Evolutionary conservation across 2,113 vertebrate species (phyloP).

Genomic region (Catharus minimus): DNA sequence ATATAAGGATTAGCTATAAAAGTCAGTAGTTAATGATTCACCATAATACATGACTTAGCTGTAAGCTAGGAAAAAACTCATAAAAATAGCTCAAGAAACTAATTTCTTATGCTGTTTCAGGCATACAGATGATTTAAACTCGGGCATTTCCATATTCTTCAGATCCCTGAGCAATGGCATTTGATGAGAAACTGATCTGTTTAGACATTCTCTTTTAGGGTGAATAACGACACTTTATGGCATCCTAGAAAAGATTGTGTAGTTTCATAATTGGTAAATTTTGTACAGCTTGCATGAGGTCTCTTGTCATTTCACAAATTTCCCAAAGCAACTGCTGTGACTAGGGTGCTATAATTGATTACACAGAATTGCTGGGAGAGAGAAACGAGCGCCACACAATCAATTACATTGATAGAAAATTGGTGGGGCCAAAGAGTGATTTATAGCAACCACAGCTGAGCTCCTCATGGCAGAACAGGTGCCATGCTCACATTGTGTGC

Average conservation of each 20-base stretch:
- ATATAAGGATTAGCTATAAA: constrained; percentile 50
- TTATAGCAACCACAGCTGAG: background rate
- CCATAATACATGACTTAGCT: constrained; percentile 49
- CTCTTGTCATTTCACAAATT: constrained; percentile 29
- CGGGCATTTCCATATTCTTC: constrained; percentile 25
- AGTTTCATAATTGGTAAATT: constrained; percentile 33
- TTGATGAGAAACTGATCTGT: constrained; percentile 48
- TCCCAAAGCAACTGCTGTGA: constrained; percentile 20
- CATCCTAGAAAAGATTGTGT: constrained; percentile 35
- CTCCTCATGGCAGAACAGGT: background rate
- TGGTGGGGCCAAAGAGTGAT: background rate
- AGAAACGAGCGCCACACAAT: background rate
- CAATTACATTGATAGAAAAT: constrained; percentile 11
- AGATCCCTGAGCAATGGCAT: constrained; percentile 35
- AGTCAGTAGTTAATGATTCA: constrained; percentile 55
- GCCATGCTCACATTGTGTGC: background rate
- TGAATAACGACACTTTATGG: constrained; percentile 44
- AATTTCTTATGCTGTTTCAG: constrained; percentile 46
- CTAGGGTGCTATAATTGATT: constrained; percentile 18
- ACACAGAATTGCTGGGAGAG: background rate
- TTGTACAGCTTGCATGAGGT: constrained; percentile 26
- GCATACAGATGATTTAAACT: constrained; percentile 32
- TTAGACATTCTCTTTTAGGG: constrained; percentile 53
- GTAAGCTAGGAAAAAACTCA: constrained; percentile 21
- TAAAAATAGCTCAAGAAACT: constrained; percentile 55